These are phyloP conservation scores for Harpegnathos saltator DNA, from an alignment of 1,140 invertebrate genomes.

Conservation along the genomic window DNA sequence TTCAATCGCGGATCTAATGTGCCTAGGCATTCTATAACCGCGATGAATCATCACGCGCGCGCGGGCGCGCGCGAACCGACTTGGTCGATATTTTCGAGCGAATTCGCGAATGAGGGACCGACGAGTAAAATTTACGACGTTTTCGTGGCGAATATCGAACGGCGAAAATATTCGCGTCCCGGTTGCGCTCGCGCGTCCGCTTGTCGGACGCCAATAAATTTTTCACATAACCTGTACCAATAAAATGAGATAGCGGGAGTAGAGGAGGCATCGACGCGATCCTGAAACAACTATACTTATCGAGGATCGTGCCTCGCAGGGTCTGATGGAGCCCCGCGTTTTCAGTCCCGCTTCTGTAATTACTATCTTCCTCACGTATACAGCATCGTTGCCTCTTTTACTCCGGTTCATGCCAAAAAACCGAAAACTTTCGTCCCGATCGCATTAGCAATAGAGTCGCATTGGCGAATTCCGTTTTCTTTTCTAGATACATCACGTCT, in stretches of 20 bases:
- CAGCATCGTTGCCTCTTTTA: constrained; percentile 71
- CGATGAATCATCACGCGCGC: background rate
- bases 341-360: constrained; percentile 85
- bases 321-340: constrained; percentile 77
- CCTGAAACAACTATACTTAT: constrained; percentile 85
- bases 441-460: constrained; percentile 4
- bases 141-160: background rate
- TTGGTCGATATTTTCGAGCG: background rate
- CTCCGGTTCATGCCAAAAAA: constrained; percentile 71
- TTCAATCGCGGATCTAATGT: background rate
- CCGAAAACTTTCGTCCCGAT: constrained; percentile 54
- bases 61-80: background rate
- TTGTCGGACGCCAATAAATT: constrained; percentile 76
- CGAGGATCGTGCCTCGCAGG: constrained; percentile 84
- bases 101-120: constrained; percentile 58
- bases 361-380: constrained; percentile 81
- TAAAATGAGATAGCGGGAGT: constrained; percentile 84
- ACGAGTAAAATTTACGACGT: constrained; percentile 1
- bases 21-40: background rate
- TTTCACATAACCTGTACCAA: constrained; percentile 83
- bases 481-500: constrained; percentile 13
- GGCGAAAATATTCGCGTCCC: constrained; percentile 9
- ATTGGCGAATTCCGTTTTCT: constrained; percentile 4
- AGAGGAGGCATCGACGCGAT: constrained; percentile 80
- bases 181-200: constrained; percentile 40